Base-by-base conservation (phyloP, 2,113 vertebrate species). In the Nasalis larvatus region DNA sequence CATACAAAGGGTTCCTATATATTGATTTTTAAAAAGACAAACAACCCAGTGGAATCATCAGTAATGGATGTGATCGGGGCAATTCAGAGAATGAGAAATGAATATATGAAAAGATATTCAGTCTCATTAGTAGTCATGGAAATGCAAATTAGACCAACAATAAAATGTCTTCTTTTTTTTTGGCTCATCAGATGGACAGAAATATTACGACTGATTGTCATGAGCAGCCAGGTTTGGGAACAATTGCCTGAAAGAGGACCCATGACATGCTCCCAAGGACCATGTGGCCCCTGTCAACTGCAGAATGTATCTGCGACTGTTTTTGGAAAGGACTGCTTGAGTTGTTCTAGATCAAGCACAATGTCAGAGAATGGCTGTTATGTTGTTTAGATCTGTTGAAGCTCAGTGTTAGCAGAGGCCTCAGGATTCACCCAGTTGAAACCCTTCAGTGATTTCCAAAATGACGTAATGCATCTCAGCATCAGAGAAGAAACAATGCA, bases 51-150 rank as follows among this genome's bases (percentile, higher is more conserved):
- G 45, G 3, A 74, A 78, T 78, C 52, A 94, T 47, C 42, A 2
- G n/a, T 69, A 78, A 94, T 89, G 58, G 27, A 80, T 68, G 14
- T 74, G 35, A 78, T 21, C 14, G 17, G 37, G 5, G 20, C 35
- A 88, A 93, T 93, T 85, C 93, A 95, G 1, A 49, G 84, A 74
- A 94, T 56, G 81, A 92, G 45, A 87, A 96, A 47, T 16, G 3
- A 69, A 76, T 45, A 92, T 18, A 74, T 37, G 69, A 92, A 93
- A 84, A 74, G 27, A 56, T 56, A 94, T 6, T 42, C 71, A 93
- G 60, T 6, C 25, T 90, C n/a, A 78, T 54, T 85, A 85, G 40
- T 25, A 68, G 35, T 91, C 73, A 91, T 37, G 18, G n/a, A 86
- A 89, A 56, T 80, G 63, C 42, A 96, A 93, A 52, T 82, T 74